A percentile compares a stretch with the other conserved stretches of the same genome.
Conservation (phyloP, 2,113 vertebrate species). For the Thunnus thynnus region DNA sequence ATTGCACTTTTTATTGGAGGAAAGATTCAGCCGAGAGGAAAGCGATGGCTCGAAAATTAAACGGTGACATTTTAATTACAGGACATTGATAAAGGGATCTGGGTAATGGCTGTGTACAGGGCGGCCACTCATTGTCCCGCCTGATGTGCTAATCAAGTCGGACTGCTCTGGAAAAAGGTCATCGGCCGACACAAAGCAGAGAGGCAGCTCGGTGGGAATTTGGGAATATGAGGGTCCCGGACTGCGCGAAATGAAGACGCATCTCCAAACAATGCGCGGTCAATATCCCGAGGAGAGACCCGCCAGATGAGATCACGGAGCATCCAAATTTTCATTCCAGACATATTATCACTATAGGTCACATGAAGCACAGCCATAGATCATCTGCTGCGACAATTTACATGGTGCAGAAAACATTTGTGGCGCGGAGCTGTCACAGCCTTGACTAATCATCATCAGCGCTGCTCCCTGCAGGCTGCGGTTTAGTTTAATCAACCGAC, state of each 20-base stretch:
- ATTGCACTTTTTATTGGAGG: conserved; percentile 92
- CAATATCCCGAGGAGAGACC: conserved; percentile 73
- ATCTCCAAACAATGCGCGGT: conserved; percentile 78
- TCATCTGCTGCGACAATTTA: conserved; percentile 65
- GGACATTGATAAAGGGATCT: conserved; percentile 91
- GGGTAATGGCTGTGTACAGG: conserved; percentile 83
- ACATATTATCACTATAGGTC: conserved; percentile 77
- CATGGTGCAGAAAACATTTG: conserved; percentile 37
- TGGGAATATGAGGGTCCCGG: conserved; percentile 66
- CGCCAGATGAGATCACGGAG: conserved; percentile 72
- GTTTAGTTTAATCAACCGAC: not conserved
- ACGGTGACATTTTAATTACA: conserved; percentile 98
- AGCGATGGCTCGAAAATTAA: conserved; percentile 90
- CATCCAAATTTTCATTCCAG: conserved; percentile 57
- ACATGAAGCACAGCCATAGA: conserved; percentile 57
- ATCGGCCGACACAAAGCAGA: conserved; percentile 57
- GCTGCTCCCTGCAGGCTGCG: conserved; percentile 9
- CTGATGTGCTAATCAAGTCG: conserved; percentile 80
- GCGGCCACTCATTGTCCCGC: conserved; percentile 74
- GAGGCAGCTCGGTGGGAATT: conserved; percentile 64
- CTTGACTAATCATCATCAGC: not conserved
- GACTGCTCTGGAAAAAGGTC: conserved; percentile 75
- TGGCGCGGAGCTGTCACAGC: conserved; percentile 17
- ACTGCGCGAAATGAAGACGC: conserved; percentile 78
- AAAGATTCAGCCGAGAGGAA: conserved; percentile 89